Conservation (phyloP, 2,113 vertebrate species). For the Clarias gariepinus region DNA sequence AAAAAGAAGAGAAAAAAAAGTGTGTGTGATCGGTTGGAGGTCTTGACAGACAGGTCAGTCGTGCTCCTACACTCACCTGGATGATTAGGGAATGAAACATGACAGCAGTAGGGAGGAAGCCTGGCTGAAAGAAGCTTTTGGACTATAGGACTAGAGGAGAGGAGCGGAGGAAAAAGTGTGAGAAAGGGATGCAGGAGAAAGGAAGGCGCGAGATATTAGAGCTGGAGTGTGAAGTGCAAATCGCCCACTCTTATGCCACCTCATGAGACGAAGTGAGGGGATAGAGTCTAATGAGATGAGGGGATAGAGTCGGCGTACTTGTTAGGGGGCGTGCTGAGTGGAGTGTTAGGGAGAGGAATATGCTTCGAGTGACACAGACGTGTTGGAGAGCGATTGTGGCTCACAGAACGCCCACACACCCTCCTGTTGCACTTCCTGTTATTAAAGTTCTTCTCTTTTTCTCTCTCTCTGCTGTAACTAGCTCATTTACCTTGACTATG, state of each 20-base stretch:
- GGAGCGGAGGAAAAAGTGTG: not conserved
- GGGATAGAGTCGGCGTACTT: conserved; percentile 13
- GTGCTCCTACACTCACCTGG: not conserved
- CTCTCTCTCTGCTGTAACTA: not conserved
- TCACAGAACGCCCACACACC: conserved; percentile 40
- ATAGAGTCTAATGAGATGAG: conserved; percentile 46
- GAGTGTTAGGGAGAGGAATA: conserved; percentile 14
- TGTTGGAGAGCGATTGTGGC: conserved; percentile 25
- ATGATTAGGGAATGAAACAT: not conserved
- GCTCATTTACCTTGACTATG: conserved; percentile 13
- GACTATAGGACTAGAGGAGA: not conserved
- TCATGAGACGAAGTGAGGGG: conserved; percentile 32
- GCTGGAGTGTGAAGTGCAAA: conserved; percentile 35
- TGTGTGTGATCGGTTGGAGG: conserved; percentile 5
- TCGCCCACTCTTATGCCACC: conserved; percentile 44
- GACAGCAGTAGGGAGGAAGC: not conserved
- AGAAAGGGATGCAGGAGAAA: conserved; percentile 20
- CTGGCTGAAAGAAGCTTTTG: not conserved
- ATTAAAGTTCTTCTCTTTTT: conserved; percentile 12
- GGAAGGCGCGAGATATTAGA: conserved; percentile 13
- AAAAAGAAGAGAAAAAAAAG: not conserved
- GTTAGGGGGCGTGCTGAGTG: not conserved
- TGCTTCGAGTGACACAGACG: conserved; percentile 36
- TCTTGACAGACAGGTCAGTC: not conserved
- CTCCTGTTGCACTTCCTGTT: conserved; percentile 46